Percentiles rank a stretch among this genome's conserved stretches.
phyloP scores from a whole-genome alignment of 2,797 vertebrate genomes.

The Ptychobarbus kaznakovi region DNA sequence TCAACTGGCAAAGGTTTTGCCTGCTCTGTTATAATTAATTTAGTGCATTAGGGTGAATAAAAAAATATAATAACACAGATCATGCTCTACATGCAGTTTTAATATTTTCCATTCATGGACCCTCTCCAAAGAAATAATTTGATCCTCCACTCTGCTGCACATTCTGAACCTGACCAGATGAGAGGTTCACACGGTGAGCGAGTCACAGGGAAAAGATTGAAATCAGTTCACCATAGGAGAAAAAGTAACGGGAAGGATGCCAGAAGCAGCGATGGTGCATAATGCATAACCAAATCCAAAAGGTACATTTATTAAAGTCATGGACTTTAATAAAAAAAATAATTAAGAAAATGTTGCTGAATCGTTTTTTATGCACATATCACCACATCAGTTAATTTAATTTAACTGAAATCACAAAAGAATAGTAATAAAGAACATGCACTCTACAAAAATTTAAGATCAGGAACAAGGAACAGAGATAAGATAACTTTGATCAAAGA shows the following conservation, averaged over 20 bases:
- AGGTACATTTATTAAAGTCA: not conserved
- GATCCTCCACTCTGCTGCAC: not conserved
- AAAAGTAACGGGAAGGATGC: not conserved
- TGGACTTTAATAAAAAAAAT: not conserved
- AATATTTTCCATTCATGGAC: not conserved
- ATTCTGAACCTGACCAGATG: not conserved
- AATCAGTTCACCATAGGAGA: not conserved
- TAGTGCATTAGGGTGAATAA: not conserved
- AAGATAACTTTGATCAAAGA: not conserved
- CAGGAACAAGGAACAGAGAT: not conserved
- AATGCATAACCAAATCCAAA: not conserved
- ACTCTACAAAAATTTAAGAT: not conserved
- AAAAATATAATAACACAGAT: not conserved
- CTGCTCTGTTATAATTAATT: not conserved
- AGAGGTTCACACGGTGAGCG: not conserved
- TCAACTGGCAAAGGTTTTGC: not conserved
- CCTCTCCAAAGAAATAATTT: slow-evolving; percentile 14
- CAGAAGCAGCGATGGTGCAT: too few species aligned
- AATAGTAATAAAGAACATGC: not conserved
- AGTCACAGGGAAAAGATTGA: not conserved
- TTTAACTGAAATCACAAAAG: not conserved
- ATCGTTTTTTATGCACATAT: not conserved
- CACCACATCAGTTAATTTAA: not conserved
- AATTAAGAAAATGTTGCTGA: not conserved
- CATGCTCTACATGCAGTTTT: not conserved